Evolutionary conservation across 2,797 vertebrate species (phyloP), one percentile per base, ranked within the genome.

Genomic region (Amblyopsis hoosieri): DNA sequence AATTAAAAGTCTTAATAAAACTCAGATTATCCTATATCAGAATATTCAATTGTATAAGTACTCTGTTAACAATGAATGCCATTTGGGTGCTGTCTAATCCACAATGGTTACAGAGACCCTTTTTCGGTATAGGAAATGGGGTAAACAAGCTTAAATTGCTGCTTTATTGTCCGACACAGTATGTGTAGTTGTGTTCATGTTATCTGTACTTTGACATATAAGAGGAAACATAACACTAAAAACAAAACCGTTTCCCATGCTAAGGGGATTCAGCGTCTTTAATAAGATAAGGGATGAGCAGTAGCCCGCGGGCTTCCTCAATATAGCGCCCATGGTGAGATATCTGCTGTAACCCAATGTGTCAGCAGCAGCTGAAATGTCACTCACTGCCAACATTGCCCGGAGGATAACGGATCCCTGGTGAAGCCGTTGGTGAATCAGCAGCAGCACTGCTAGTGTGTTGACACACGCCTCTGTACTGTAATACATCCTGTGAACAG

Each of bases 221-320:
- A 67, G 54, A 71, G 80, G 50, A 77, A 71, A 50, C 14, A 47
- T 5, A 52, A 56, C 23, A 45, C 56, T 50, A 65, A 74, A 66
- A 54, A 53, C 6, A 53, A 17, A 8, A 4, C 7, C 51, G 4
- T 53, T 29, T 53, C 19, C 7, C 12, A 23, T 9, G 9, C 37
- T 42, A 42, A 61, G 69, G 71, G 71, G 66, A 67, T 68, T 69
- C 81, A 72, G 65, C 89, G 87, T 66, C 64, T 65, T 12, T 7
- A 86, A 29, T 29, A 29, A 29, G 90, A 92, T 92, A 91, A 91
- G 81, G 60, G 59, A 14, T 54, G 11, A 80, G 67, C 78, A 59
- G 58, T 72, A 54, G 71, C 60, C 62, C 31, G 69, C 13, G 33
- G 61, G 71, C 71, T 91, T 92, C 90, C 90, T 92, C 68, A 82